These are phyloP conservation scores for Ptilonorhynchus violaceus DNA, from an alignment of 2,113 vertebrate species.

Conservation along the genomic window DNA sequence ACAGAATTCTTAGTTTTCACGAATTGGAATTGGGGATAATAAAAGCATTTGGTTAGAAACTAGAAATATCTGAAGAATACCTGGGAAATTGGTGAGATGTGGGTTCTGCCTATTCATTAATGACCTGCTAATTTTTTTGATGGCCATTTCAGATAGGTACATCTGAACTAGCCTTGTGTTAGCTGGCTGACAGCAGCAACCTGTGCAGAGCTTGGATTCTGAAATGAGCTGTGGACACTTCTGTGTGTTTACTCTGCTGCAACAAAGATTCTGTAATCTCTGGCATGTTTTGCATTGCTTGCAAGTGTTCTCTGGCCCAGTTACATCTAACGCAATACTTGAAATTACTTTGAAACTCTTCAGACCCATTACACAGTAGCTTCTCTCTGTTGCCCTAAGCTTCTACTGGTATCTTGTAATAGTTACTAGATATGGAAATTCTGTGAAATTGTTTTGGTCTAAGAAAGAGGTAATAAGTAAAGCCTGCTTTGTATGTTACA, in stretches of 20 bases:
- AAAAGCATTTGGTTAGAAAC: neutral
- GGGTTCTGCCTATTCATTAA: neutral
- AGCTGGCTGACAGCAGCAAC: neutral
- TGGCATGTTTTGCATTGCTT: neutral
- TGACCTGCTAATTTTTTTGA: neutral
- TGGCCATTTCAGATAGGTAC: neutral
- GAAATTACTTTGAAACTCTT: neutral
- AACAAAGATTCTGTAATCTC: neutral
- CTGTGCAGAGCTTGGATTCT: neutral
- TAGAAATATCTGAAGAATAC: neutral
- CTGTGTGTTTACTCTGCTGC: neutral
- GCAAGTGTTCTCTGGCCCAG: neutral
- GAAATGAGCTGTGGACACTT: neutral
- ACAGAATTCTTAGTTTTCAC: neutral
- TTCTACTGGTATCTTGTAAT: neutral
- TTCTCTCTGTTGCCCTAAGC: neutral
- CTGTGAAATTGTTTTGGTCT: neutral
- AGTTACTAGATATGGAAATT: neutral
- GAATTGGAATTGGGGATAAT: neutral
- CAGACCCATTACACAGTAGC: neutral
- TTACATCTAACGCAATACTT: neutral
- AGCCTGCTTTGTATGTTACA: neutral
- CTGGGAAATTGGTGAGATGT: fast-evolving
- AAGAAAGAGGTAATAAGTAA: neutral
- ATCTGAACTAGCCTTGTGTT: neutral